Evolutionary conservation across 2,113 vertebrate species (phyloP), one percentile per base, ranked within the genome.

Genomic region (Spheniscus mendiculus): DNA sequence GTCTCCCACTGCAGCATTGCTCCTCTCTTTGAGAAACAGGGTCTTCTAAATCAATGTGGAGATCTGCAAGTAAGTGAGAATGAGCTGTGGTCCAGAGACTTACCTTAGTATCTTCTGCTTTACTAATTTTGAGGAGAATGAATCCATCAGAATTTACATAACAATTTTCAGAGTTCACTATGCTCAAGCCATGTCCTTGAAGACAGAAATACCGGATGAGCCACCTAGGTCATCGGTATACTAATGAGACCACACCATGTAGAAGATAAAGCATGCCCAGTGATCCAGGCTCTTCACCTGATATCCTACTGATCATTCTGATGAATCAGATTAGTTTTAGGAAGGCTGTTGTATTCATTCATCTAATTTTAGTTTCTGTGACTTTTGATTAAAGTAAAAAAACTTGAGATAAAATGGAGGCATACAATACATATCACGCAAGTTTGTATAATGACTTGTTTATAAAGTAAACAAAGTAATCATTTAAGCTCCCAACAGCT

Each of bases 1-100:
- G 2, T 67, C 22, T 79, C 32, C 15, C 16, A 67, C 1, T 45
- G 20, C 29, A 71, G 7, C 20, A 67, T 49, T 0, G 0, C 8
- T 59, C 15, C 17, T 55, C 4, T 49, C 22, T 71, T 10, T 85
- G 50, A 71, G n/a, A 58, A 90, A 59, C 0, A 0, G 6, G 4
- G 4, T 29, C 9, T 71, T 76, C 20, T n/a, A 56, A 59, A 83
- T 34, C 36, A 56, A 8, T 15, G 6, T 10, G 20, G 62, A 40
- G 26, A 61, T 19, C 7, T 72, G 11, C 5, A 6, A 67, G 40
- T 5, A 59, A 59, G 8, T 16, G 4, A 6, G 3, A 88, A 67
- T 58, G 15, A 71, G 8, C 6, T 53, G 13, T n/a, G 6, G 18
- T 66, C 12, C 20, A 56, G 5, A 17, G 2, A 58, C 6, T 44